Percentiles rank a stretch among this genome's conserved stretches.
phyloP scores from a whole-genome alignment of 2,113 vertebrate genomes.

The Microtus montanus region DNA sequence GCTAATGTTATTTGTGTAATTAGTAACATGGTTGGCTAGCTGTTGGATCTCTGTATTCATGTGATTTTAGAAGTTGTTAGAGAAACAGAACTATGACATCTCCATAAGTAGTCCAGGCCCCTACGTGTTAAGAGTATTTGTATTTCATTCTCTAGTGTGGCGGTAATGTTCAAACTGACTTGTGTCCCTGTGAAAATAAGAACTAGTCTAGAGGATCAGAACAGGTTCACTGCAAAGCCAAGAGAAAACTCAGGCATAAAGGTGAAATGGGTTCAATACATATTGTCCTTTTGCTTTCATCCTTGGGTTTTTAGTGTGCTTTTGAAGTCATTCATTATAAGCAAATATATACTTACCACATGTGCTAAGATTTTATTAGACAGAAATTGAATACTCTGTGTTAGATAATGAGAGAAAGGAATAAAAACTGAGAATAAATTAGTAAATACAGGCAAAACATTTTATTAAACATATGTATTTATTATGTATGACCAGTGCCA shows the following conservation, averaged over 20 bases:
- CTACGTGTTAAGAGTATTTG: slow-evolving; percentile 38
- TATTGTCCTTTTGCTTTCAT: neutral
- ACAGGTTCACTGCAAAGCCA: neutral
- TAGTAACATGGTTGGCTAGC: slow-evolving; percentile 6
- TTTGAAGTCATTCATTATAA: slow-evolving; percentile 34
- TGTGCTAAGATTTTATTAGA: slow-evolving; percentile 18
- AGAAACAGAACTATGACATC: neutral
- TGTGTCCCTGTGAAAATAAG: slow-evolving; percentile 24
- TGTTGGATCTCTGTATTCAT: slow-evolving; percentile 23
- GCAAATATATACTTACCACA: slow-evolving; percentile 42
- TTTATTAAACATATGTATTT: slow-evolving; percentile 1
- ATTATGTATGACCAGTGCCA: neutral
- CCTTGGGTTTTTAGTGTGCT: neutral
- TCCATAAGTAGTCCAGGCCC: neutral
- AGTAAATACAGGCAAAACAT: neutral
- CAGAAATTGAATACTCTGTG: slow-evolving; percentile 16
- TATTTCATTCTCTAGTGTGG: slow-evolving; percentile 14
- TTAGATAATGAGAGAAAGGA: slow-evolving; percentile 26
- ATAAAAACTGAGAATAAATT: neutral
- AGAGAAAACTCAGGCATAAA: neutral
- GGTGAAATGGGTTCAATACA: neutral
- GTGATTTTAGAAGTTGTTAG: slow-evolving; percentile 9
- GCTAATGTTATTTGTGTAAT: neutral
- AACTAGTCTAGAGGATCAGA: slow-evolving; percentile 1
- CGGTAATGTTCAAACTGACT: neutral